Conservation (phyloP, 2,113 vertebrate genomes). For the Melanocharis versteri region DNA sequence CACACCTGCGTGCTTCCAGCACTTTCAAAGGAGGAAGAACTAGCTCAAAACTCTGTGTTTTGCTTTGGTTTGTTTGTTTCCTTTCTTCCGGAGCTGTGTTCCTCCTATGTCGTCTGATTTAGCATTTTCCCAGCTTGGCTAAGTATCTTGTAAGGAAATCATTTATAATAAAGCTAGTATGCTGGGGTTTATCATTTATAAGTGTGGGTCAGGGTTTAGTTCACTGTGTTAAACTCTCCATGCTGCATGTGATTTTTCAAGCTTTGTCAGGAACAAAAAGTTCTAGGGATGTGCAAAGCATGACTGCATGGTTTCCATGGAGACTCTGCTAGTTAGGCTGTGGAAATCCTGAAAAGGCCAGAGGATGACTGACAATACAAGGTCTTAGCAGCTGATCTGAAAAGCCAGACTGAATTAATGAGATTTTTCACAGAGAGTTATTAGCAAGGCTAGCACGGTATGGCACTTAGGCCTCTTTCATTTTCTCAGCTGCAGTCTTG, state of each 20-base stretch:
- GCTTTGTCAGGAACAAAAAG: slow-evolving; percentile 95
- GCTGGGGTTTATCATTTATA: slow-evolving; percentile 83
- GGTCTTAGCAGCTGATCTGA: slow-evolving; percentile 92
- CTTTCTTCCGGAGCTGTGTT: neutral
- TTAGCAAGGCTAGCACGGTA: slow-evolving; percentile 82
- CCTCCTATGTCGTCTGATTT: slow-evolving; percentile 60
- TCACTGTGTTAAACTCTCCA: slow-evolving; percentile 88
- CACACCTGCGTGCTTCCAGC: neutral
- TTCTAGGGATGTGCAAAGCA: slow-evolving; percentile 87
- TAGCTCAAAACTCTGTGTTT: neutral
- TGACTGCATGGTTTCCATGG: slow-evolving; percentile 94
- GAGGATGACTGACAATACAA: slow-evolving; percentile 97
- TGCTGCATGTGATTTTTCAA: slow-evolving; percentile 97
- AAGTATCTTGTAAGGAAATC: slow-evolving; percentile 81
- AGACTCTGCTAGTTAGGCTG: slow-evolving; percentile 92
- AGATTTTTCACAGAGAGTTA: slow-evolving; percentile 96
- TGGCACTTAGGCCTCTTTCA: slow-evolving; percentile 72
- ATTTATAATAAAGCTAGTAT: slow-evolving; percentile 82
- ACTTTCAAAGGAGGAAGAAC: slow-evolving; percentile 34
- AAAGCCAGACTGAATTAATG: slow-evolving; percentile 96
- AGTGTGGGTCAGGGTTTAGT: slow-evolving; percentile 84
- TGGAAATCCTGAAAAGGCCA: slow-evolving; percentile 89
- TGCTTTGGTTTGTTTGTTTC: slow-evolving; percentile 37
- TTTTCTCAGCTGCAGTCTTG: slow-evolving; percentile 78
- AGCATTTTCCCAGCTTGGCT: slow-evolving; percentile 71